Percentiles rank a stretch among this genome's conserved stretches.
These are phyloP conservation scores for Camelus bactrianus DNA, from an alignment of 2,113 vertebrate genomes.

Conservation along the genomic window DNA sequence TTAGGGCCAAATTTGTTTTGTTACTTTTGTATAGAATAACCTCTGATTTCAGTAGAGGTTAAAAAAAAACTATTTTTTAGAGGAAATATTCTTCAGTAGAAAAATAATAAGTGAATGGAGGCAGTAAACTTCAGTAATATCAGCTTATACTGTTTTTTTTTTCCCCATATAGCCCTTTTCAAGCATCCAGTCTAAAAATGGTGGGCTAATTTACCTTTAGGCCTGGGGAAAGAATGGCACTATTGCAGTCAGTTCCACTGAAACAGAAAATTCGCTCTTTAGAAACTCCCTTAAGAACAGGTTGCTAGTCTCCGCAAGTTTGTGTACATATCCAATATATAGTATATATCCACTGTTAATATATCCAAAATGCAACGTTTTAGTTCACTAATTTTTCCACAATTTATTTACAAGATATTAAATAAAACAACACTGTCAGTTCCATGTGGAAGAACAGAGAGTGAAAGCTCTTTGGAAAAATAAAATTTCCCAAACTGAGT, in stretches of 20 bases:
- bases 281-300: conserved; percentile 15
- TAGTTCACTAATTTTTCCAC: background rate
- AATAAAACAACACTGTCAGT: background rate
- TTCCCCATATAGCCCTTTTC: background rate
- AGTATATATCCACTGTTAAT: background rate
- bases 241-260: background rate
- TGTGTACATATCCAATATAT: background rate
- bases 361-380: conserved; percentile 2
- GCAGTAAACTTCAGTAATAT: background rate
- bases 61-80: background rate
- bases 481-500: background rate
- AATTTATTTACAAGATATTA: background rate
- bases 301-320: background rate
- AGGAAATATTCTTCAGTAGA: conserved; percentile 2
- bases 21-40: background rate
- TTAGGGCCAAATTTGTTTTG: background rate
- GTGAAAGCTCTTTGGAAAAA: background rate
- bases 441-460: background rate
- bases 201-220: background rate
- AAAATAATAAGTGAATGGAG: conserved; percentile 15
- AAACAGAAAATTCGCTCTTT: background rate
- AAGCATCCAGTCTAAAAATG: conserved; percentile 11
- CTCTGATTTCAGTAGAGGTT: background rate
- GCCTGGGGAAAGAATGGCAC: background rate
- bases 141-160: conserved; percentile 14